phyloP scores from a whole-genome alignment of 2,113 vertebrate species.

The Syngnathus scovelli region DNA sequence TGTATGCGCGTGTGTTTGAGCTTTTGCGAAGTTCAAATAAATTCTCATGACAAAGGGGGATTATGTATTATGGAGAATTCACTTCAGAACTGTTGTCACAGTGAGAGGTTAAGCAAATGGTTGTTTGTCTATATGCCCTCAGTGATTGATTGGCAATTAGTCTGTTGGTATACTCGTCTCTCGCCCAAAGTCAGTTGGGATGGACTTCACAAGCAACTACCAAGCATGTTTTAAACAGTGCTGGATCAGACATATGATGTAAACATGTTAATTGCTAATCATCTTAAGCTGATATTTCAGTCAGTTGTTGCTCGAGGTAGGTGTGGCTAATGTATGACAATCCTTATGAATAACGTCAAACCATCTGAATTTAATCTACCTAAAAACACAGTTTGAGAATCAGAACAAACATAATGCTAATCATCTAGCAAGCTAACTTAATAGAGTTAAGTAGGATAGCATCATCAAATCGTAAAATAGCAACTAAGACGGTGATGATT shows the following conservation, averaged over 20 bases:
- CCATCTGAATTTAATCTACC: neutral
- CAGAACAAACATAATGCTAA: neutral
- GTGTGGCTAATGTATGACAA: neutral
- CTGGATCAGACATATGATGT: neutral
- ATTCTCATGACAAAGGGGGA: neutral
- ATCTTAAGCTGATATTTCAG: neutral
- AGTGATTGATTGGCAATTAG: too few relatives aligned
- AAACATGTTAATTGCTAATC: neutral
- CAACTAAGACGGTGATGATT: too few relatives aligned
- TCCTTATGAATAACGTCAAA: neutral
- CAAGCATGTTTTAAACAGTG: neutral
- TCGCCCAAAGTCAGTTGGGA: too few relatives aligned
- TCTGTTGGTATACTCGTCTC: too few relatives aligned
- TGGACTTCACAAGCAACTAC: neutral
- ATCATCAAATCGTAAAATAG: too few relatives aligned
- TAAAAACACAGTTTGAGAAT: neutral
- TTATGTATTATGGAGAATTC: neutral
- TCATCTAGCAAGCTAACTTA: neutral
- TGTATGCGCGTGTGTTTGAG: slow-evolving; percentile 26
- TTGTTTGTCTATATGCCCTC: too few relatives aligned
- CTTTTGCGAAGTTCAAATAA: slow-evolving; percentile 15
- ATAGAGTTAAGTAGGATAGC: too few relatives aligned
- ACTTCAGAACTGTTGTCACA: neutral
- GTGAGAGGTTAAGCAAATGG: neutral
- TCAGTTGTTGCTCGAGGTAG: neutral